A percentile compares a stretch with the other conserved stretches of the same genome.
phyloP scores from a whole-genome alignment of 2,797 vertebrate species.

The Gymnocypris eckloni region DNA sequence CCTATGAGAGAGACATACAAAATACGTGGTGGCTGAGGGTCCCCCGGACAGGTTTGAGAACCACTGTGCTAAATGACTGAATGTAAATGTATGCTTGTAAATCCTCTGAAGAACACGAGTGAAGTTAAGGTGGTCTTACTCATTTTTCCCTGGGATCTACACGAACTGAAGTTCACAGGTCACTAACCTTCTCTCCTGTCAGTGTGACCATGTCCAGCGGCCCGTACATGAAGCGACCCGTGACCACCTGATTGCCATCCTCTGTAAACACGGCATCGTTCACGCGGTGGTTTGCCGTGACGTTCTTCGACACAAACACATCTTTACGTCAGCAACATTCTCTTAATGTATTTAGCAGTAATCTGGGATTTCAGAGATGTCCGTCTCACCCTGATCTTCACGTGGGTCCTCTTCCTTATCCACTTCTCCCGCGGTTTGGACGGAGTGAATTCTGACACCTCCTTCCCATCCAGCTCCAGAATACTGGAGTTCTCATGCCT shows the following conservation, averaged over 20 bases:
- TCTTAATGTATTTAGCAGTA: background rate
- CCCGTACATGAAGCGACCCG: slow-evolving; percentile 96
- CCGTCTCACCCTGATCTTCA: slow-evolving; percentile 88
- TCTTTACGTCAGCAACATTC: background rate
- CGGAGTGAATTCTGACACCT: slow-evolving; percentile 95
- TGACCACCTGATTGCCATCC: slow-evolving; percentile 87
- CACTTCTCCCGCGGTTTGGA: slow-evolving; percentile 98
- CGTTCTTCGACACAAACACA: slow-evolving; percentile 81
- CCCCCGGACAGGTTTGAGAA: too few relatives aligned
- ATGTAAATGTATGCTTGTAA: background rate
- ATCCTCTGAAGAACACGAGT: background rate
- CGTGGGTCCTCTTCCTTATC: slow-evolving; percentile 95
- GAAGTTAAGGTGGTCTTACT: background rate
- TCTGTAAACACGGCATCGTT: slow-evolving; percentile 93
- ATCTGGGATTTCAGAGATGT: too few relatives aligned
- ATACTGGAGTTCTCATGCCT: slow-evolving; percentile 94
- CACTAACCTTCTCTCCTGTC: slow-evolving; percentile 90
- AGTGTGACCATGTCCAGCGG: slow-evolving; percentile 98
- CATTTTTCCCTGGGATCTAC: background rate
- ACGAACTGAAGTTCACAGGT: background rate
- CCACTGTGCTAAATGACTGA: too few relatives aligned
- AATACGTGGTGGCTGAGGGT: too few relatives aligned
- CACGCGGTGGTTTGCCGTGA: slow-evolving; percentile 96
- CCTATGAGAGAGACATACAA: too few relatives aligned
- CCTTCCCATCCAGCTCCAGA: slow-evolving; percentile 94